A percentile compares a stretch with the other conserved stretches of the same genome.
These are phyloP conservation scores for Seira ritae DNA, from an alignment of 2,888 invertebrate genomes.

Conservation along the genomic window DNA sequence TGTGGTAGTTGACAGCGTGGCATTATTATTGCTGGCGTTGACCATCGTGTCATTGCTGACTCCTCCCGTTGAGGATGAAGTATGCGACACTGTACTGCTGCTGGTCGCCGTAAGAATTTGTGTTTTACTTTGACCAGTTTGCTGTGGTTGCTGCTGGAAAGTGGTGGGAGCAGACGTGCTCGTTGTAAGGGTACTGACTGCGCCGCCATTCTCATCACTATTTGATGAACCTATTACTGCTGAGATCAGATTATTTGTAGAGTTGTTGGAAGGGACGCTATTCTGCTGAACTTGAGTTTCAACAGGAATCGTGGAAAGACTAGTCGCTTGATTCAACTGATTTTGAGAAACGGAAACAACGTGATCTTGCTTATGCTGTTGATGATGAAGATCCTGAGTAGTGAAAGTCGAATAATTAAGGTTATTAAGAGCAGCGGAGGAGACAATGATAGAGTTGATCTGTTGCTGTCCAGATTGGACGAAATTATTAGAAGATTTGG, in stretches of 20 bases:
- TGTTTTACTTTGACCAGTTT: slow-evolving; percentile 46
- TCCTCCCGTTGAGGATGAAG: slow-evolving; percentile 35
- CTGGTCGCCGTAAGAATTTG: too few species aligned
- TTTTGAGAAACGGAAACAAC: slow-evolving; percentile 41
- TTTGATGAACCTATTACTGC: slow-evolving; percentile 58
- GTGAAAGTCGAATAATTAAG: slow-evolving; percentile 61
- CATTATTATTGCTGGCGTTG: slow-evolving; percentile 40
- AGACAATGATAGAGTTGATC: slow-evolving; percentile 42
- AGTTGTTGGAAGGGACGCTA: slow-evolving; percentile 57
- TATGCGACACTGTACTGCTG: too few species aligned
- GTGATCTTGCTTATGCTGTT: slow-evolving; percentile 64
- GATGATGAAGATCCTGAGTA: slow-evolving; percentile 60
- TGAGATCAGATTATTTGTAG: slow-evolving; percentile 70
- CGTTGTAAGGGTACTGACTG: slow-evolving; percentile 43
- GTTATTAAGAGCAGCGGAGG: slow-evolving; percentile 47
- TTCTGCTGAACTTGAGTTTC: slow-evolving; percentile 56
- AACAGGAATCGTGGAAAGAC: slow-evolving; percentile 68
- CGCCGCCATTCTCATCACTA: slow-evolving; percentile 64
- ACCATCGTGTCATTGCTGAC: slow-evolving; percentile 37
- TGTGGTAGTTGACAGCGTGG: slow-evolving; percentile 46
- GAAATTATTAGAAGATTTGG: slow-evolving; percentile 58
- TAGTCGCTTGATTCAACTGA: slow-evolving; percentile 65
- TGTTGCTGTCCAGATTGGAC: slow-evolving; percentile 59
- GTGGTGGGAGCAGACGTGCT: slow-evolving; percentile 35
- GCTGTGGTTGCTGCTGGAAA: slow-evolving; percentile 47